Evolutionary conservation across 2,113 vertebrate species (phyloP).

Genomic region (Charina bottae): DNA sequence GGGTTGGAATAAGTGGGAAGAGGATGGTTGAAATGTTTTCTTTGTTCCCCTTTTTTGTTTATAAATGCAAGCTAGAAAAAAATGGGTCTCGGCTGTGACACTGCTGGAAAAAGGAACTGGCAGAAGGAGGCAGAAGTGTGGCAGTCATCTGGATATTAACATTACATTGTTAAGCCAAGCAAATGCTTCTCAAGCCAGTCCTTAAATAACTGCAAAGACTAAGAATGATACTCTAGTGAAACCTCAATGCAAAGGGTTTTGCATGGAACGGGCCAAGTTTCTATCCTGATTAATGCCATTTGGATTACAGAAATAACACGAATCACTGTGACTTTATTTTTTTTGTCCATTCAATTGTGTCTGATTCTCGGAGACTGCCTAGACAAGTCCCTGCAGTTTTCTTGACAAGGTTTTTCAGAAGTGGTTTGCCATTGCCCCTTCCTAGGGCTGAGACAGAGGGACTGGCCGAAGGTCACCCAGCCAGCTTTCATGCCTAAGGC

Average conservation of each 20-base stretch:
- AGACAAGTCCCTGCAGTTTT: too few species aligned
- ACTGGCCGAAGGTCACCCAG: too few species aligned
- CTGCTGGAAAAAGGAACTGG: neutral
- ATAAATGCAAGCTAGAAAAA: constrained; percentile 21
- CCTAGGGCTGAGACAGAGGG: too few species aligned
- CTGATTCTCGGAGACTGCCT: too few species aligned
- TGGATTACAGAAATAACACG: neutral
- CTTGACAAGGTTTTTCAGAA: too few species aligned
- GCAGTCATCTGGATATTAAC: neutral
- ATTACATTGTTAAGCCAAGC: neutral
- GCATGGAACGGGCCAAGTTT: neutral
- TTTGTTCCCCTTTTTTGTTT: neutral
- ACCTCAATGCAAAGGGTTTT: neutral
- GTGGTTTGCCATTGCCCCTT: too few species aligned
- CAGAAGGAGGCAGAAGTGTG: neutral
- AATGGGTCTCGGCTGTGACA: constrained; percentile 46
- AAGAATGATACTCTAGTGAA: neutral
- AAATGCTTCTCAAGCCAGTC: neutral
- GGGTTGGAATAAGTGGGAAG: constrained; percentile 78
- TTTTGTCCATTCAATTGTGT: too few species aligned
- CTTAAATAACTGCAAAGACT: neutral
- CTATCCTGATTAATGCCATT: neutral
- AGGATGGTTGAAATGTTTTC: constrained; percentile 67
- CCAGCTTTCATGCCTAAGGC: too few species aligned
- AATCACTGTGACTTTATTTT: neutral